Conservation (phyloP, 2,113 vertebrate species). For the Turdus rufiventris region DNA sequence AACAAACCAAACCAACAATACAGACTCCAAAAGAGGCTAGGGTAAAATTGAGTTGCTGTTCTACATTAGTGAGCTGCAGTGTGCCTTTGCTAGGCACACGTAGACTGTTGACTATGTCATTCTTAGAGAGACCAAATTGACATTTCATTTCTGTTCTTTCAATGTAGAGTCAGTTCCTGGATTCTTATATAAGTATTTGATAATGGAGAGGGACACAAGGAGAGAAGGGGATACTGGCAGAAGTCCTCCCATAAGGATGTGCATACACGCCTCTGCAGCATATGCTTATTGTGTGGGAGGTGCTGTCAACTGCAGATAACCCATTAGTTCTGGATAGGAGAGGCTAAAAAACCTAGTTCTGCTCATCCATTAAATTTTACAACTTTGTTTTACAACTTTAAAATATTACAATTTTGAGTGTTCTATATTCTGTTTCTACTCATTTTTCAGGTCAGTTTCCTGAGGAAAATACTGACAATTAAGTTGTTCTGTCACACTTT, state of each 20-base stretch:
- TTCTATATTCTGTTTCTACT: neutral
- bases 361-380: neutral
- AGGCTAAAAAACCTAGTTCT: neutral
- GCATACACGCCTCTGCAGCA: neutral
- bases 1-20: neutral
- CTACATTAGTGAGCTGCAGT: neutral
- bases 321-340: neutral
- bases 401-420: too few relatives aligned
- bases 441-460: neutral
- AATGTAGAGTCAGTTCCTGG: neutral
- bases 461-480: neutral
- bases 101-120: neutral
- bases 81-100: neutral
- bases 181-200: neutral
- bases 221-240: neutral
- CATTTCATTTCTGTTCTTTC: neutral
- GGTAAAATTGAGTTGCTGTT: neutral
- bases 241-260: neutral
- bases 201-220: neutral
- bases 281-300: fast-evolving
- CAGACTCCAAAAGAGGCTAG: neutral
- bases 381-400: too few relatives aligned
- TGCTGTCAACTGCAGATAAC: neutral
- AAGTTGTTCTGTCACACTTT: neutral
- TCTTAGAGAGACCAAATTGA: neutral